These are phyloP conservation scores for Temnothorax unifasciatus DNA, from an alignment of 2,888 invertebrate genomes.

Conservation along the genomic window DNA sequence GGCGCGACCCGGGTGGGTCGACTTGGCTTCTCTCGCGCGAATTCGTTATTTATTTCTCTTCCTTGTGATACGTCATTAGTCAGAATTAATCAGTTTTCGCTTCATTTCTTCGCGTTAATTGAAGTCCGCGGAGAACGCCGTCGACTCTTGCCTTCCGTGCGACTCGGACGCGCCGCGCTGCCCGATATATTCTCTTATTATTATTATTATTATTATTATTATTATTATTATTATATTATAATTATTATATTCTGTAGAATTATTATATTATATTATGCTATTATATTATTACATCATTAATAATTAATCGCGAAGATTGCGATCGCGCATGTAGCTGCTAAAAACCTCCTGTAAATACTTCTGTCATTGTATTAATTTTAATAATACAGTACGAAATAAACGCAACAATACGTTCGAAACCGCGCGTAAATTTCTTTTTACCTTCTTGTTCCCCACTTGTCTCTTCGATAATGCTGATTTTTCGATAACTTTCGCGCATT, in stretches of 20 bases:
- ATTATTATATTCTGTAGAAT: constrained; percentile 32
- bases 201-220: constrained; percentile 58
- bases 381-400: constrained; percentile 82
- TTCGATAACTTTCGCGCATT: neutral
- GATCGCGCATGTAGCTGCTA: constrained; percentile 72
- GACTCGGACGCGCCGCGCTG: constrained; percentile 58
- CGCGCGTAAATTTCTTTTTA: neutral
- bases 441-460: no score
- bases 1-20: constrained; percentile 55
- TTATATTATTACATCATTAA: constrained; percentile 62
- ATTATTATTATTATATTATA: constrained; percentile 57
- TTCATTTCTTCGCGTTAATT: constrained; percentile 34
- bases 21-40: constrained; percentile 44
- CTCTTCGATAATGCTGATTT: neutral
- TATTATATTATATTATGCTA: constrained; percentile 51
- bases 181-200: constrained; percentile 67
- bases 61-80: constrained; percentile 47
- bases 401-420: constrained; percentile 75
- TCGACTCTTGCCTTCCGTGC: constrained; percentile 24
- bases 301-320: constrained; percentile 66
- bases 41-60: constrained; percentile 72
- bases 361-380: constrained; percentile 84
- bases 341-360: constrained; percentile 81
- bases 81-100: constrained; percentile 48
- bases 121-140: constrained; percentile 47